Evolutionary conservation across 2,888 invertebrate species (phyloP).

Genomic region (Salticus scenicus): DNA sequence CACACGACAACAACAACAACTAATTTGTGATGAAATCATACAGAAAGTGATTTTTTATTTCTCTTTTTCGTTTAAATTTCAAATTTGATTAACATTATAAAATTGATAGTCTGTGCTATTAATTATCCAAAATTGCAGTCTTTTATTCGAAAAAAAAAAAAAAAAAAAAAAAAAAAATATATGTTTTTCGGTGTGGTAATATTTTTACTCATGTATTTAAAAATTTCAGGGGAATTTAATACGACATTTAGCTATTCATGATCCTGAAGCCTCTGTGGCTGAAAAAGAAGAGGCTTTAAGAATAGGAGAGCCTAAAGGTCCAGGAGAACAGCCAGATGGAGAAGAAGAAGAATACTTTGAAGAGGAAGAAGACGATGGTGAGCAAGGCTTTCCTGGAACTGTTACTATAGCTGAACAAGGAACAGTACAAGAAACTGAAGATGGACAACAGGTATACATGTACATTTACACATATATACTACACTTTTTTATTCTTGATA

Average conservation of each 20-base stretch:
- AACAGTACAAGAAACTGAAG: conserved; percentile 60
- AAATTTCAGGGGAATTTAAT: conserved; percentile 89
- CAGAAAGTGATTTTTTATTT: too few relatives aligned
- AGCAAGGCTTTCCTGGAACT: conserved; percentile 35
- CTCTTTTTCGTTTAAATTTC: too few relatives aligned
- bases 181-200: too few relatives aligned
- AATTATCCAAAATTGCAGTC: too few relatives aligned
- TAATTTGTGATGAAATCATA: too few relatives aligned
- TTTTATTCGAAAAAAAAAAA: too few relatives aligned
- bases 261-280: conserved; percentile 83
- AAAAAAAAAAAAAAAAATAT: too few relatives aligned
- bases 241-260: conserved; percentile 92
- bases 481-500: background rate
- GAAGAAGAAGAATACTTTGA: conserved; percentile 71
- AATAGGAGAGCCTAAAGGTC: conserved; percentile 70
- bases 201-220: too few relatives aligned
- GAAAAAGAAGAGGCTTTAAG: conserved; percentile 70
- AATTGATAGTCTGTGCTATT: too few relatives aligned
- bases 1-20: too few relatives aligned
- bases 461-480: too few relatives aligned
- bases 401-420: conserved; percentile 58
- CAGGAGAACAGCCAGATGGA: conserved; percentile 71
- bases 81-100: too few relatives aligned
- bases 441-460: conserved; percentile 56
- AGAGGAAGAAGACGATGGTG: conserved; percentile 54